Conservation (phyloP, 2,888 invertebrate genomes). For the Psococerastis gibbosa region DNA sequence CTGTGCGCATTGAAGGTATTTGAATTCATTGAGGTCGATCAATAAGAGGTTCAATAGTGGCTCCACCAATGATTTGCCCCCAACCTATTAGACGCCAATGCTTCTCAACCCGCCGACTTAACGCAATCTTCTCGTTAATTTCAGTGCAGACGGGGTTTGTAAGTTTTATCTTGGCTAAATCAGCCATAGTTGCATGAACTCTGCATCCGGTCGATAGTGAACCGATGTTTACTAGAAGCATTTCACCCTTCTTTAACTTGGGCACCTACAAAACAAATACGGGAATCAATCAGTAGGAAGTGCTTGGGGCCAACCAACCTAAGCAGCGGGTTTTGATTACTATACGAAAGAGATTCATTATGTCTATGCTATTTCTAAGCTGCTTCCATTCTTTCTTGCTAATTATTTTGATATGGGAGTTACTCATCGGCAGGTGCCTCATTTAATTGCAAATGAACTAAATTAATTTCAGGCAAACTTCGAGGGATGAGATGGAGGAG, state of each 20-base stretch:
- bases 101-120: conserved; percentile 95
- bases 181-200: conserved; percentile 84
- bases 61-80: conserved; percentile 97
- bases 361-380: too few species aligned
- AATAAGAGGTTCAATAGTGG: conserved; percentile 71
- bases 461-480: too few species aligned
- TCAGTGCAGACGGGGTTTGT: conserved; percentile 98
- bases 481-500: too few species aligned
- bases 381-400: too few species aligned
- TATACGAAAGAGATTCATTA: too few species aligned
- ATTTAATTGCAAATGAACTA: too few species aligned
- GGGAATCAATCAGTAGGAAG: conserved; percentile 8
- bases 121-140: conserved; percentile 96
- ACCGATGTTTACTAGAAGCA: conserved; percentile 93
- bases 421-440: too few species aligned
- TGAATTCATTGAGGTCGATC: too few species aligned
- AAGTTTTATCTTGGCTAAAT: conserved; percentile 91
- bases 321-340: too few species aligned
- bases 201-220: conserved; percentile 95
- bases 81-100: conserved; percentile 99
- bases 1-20: too few species aligned
- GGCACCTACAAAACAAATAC: conserved; percentile 32
- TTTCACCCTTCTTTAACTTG: conserved; percentile 39
- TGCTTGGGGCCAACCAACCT: too few species aligned
- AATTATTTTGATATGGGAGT: too few species aligned